Conservation (phyloP, 1,140 invertebrate species). For the Mizuhopecten yessoensis region DNA sequence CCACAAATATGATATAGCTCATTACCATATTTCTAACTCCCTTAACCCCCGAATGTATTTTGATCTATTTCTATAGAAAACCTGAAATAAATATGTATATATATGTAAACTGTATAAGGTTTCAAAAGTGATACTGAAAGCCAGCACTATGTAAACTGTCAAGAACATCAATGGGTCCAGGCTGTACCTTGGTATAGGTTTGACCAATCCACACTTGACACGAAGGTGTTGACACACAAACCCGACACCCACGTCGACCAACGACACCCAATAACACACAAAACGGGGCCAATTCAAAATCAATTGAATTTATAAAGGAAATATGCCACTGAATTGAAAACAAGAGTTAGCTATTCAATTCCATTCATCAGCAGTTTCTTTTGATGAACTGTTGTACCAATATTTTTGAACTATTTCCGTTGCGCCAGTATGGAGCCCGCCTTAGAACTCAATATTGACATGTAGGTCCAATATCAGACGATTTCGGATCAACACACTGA, state of each 20-base stretch:
- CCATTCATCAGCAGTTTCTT: background rate
- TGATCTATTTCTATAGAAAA: background rate
- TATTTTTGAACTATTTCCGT: constrained; percentile 2
- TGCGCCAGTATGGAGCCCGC: background rate
- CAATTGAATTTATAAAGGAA: background rate
- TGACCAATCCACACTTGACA: background rate
- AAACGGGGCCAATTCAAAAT: background rate
- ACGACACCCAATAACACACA: background rate
- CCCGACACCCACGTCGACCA: background rate
- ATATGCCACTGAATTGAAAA: constrained; percentile 1
- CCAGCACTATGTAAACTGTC: background rate
- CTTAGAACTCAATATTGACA: background rate
- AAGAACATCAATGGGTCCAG: background rate
- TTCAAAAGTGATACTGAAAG: too few species aligned
- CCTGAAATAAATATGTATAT: background rate
- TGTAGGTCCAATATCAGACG: background rate
- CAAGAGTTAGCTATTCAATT: background rate
- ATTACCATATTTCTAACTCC: background rate
- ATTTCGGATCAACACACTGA: background rate
- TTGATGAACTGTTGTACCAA: constrained; percentile 8
- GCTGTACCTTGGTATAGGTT: background rate
- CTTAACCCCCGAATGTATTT: background rate
- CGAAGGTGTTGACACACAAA: background rate
- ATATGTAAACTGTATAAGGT: background rate
- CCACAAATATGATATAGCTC: background rate